Evolutionary conservation across 2,113 vertebrate genomes (phyloP), one percentile per base, ranked within the genome.

Genomic region (Coptodon bakossiorum): DNA sequence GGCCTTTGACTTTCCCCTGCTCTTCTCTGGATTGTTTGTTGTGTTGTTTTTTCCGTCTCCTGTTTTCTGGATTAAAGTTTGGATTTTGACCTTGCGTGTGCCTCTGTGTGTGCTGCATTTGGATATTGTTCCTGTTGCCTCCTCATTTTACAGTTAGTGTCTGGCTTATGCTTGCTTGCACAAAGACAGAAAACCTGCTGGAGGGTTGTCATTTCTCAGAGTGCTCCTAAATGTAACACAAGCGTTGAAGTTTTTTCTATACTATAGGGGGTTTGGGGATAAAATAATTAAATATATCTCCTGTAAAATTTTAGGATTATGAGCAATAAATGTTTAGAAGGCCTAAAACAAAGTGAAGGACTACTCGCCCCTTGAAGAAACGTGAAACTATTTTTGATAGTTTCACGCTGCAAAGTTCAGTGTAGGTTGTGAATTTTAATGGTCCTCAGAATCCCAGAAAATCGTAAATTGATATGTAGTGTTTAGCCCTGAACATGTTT

Each of bases 401-500:
- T 54, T 68, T 66, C 9, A 19, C 0, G 12, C 11, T 13, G 45
- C 29, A 82, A 57, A 31, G 24, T 71, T 14, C 36, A 71, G 50
- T 36, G 63, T 29, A 27, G 14, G 31, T 66, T 45, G 14, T 13
- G 34, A 71, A 71, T 43, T 53, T 73, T 73, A 14, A 63, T 81
- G 43, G 56, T 78, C 27, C 16, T 78, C 43, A 78, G 4, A 50
- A 31, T 17, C 31, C n/a, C n/a, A 27, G 40, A 82, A 61, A 50
- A 48, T 29, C 0, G 2, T 16, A 78, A 31, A 52, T 12, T 52
- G 9, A 59, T 43, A 43, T 73, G 22, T 40, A 29, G 38, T 6
- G 45, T 36, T 50, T 43, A 61, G 5, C 12, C 27, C 13, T 13
- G 48, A 53, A 80, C 88, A 43, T 88, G 83, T 86, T 81, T 17